A percentile compares a stretch with the other conserved stretches of the same genome.
Evolutionary conservation across 2,113 vertebrate genomes (phyloP).

Genomic region (Mus musculus): DNA sequence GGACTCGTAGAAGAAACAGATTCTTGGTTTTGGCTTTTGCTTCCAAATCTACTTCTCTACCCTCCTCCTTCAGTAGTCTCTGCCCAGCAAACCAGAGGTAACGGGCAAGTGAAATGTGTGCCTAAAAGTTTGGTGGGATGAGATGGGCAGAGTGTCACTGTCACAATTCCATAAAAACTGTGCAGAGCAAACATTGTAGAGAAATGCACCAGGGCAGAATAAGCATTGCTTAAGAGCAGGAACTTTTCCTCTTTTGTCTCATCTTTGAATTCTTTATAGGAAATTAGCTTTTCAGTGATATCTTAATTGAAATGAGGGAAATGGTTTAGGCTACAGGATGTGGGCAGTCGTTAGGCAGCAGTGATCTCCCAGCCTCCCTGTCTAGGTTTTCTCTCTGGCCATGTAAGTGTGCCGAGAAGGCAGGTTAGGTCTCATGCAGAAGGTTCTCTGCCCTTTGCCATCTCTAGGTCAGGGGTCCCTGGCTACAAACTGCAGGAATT

Average conservation of each 20-base stretch:
- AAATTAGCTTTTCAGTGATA: neutral
- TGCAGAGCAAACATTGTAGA: neutral
- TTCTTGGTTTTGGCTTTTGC: neutral
- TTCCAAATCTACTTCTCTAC: neutral
- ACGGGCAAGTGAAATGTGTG: neutral
- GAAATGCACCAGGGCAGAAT: neutral
- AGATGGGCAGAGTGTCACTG: neutral
- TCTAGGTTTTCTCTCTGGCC: neutral
- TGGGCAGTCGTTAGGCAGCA: neutral
- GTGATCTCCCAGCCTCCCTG: neutral
- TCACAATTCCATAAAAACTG: neutral
- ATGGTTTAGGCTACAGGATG: neutral
- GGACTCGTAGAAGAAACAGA: neutral
- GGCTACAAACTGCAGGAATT: neutral
- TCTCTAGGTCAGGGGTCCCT: neutral
- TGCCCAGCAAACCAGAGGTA: neutral
- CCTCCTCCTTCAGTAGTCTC: neutral
- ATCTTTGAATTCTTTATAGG: constrained; percentile 22
- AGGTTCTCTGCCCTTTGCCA: neutral
- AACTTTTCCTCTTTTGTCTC: neutral
- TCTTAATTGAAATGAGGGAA: neutral
- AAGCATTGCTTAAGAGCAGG: neutral
- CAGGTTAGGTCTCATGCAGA: neutral
- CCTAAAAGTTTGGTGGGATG: neutral
- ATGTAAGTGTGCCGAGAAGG: neutral